A percentile compares a stretch with the other conserved stretches of the same genome.
These are phyloP conservation scores for Strix aluco DNA, from an alignment of 2,113 vertebrate genomes.

Conservation along the genomic window DNA sequence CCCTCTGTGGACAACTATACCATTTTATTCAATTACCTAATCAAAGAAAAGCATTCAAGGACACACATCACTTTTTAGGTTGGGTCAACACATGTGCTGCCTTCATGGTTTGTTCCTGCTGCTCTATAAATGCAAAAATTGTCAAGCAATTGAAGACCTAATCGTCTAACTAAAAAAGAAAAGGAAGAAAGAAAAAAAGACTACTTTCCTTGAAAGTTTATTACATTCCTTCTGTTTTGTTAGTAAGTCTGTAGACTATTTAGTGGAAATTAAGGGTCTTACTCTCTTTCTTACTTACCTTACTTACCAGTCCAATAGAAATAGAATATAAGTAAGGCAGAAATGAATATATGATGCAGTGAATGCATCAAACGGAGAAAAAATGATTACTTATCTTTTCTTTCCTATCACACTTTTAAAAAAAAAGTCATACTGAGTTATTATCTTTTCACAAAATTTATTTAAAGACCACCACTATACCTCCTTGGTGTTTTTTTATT, in stretches of 20 bases:
- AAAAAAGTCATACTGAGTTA: background rate
- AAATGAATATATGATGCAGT: background rate
- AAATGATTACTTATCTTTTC: background rate
- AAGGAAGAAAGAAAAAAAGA: background rate
- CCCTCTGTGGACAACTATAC: background rate
- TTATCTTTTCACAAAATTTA: background rate
- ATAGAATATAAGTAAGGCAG: background rate
- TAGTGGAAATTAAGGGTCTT: background rate
- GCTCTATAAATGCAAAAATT: background rate
- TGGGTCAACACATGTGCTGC: background rate
- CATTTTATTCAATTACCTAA: background rate
- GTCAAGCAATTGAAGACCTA: background rate
- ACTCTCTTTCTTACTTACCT: background rate
- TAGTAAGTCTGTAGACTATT: background rate
- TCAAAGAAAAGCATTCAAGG: background rate
- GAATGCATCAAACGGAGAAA: background rate
- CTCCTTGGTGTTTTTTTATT: background rate
- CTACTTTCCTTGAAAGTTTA: background rate
- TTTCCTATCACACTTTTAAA: background rate
- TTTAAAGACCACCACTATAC: background rate
- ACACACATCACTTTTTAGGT: background rate
- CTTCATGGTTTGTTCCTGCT: background rate
- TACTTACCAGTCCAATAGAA: background rate
- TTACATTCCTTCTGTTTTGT: background rate
- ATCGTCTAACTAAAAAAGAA: background rate